Evolutionary conservation across 1,140 invertebrate species (phyloP), one percentile per base, ranked within the genome.

Genomic region (Colletes gigas): DNA sequence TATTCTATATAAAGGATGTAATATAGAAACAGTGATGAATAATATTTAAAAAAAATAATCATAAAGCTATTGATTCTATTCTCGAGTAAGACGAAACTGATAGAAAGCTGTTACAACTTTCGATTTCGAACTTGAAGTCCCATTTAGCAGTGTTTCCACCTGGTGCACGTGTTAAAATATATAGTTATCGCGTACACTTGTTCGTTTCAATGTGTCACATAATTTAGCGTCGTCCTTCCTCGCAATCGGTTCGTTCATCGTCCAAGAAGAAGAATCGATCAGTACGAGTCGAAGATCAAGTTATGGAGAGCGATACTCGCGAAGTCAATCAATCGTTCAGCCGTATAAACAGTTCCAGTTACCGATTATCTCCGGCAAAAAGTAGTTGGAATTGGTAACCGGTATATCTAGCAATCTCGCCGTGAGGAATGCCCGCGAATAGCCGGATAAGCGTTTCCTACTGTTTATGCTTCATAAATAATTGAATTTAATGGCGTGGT

Each of bases 401-500:
- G 41, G 41, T 69, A 47, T 68, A 60, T 60, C 54, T 52, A 71
- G 47, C 75, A 71, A 78, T 71, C 57, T 52, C 15, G 67, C 30
- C 67, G 30, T 17, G 9, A 78, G 75, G 55, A 72, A 63, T 55
- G 77, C 15, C 72, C 57, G 59, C 59, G 47, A 55, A 79, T 47
- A 73, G 41, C 15, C 60, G 39, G 39, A 47, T 69, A 65, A 50
- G 59, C 60, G 52, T 78, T 55, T 78, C 63, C 74, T 76, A 65
- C 62, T 68, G 74, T 41, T 76, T 68, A 50, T 54, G 63, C 74
- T 76, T 76, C 74, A 76, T 76, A 68, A 76, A 76, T 76, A 76
- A 76, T 67, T 76, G 55, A 57, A 76, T 76, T 76, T 76, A 76
- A 76, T 59, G 63, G 39, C 63, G 52, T 57, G 63, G n/a, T 68